phyloP scores from a whole-genome alignment of 2,113 vertebrate species.

The Labeo rohita region DNA sequence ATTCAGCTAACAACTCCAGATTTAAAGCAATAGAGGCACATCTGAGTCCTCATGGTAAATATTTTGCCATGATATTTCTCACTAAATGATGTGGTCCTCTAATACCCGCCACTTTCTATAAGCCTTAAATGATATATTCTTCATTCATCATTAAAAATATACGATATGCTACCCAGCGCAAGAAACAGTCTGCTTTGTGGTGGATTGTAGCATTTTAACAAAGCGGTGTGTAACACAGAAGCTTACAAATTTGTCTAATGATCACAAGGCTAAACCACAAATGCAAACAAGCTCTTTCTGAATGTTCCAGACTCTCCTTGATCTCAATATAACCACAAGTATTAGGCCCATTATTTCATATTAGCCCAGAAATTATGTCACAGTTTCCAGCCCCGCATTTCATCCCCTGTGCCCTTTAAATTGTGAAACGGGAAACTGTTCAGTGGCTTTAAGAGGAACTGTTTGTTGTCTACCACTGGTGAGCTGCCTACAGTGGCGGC shows the following conservation, averaged over 20 bases:
- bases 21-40: no score
- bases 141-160: background rate
- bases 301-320: conserved; percentile 2
- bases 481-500: background rate
- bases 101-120: background rate
- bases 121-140: background rate
- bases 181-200: conserved; percentile 15
- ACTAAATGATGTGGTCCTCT: background rate
- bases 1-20: conserved; percentile 1
- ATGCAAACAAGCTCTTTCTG: conserved; percentile 17
- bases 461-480: background rate
- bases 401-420: conserved; percentile 5
- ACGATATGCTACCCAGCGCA: background rate
- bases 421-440: background rate
- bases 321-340: conserved; percentile 28
- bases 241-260: conserved; percentile 23
- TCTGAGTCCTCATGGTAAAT: background rate
- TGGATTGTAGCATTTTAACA: background rate
- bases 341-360: conserved; percentile 23
- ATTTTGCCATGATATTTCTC: no score
- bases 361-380: conserved; percentile 26
- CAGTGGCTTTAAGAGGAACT: background rate
- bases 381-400: conserved; percentile 8
- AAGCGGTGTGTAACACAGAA: background rate
- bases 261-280: conserved; percentile 21